Evolutionary conservation across 2,113 vertebrate species (phyloP).

Genomic region (Mobula birostris): DNA sequence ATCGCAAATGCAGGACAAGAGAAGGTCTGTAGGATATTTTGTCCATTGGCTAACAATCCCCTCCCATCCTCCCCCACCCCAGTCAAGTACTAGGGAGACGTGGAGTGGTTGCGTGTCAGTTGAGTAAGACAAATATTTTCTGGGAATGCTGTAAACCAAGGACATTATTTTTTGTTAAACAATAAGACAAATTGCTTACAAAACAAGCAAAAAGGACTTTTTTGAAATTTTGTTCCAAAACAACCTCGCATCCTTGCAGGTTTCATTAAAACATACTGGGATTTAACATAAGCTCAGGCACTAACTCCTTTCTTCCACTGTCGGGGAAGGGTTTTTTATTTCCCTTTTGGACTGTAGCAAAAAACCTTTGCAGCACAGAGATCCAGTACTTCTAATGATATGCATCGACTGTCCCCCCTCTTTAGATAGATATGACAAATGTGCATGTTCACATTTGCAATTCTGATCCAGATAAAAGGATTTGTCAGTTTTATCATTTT

Average conservation of each 20-base stretch:
- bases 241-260: constrained; percentile 35
- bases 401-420: constrained; percentile 27
- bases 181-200: constrained; percentile 62
- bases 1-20: constrained; percentile 25
- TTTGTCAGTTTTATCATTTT: constrained; percentile 36
- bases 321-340: constrained; percentile 43
- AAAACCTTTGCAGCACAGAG: constrained; percentile 41
- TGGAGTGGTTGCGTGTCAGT: constrained; percentile 24
- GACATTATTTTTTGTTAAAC: constrained; percentile 47
- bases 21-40: constrained; percentile 15
- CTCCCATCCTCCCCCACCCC: neutral
- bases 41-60: constrained; percentile 33
- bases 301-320: constrained; percentile 58
- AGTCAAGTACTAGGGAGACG: constrained; percentile 18
- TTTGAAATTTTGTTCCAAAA: constrained; percentile 37
- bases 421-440: constrained; percentile 17
- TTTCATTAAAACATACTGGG: constrained; percentile 43
- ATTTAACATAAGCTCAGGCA: constrained; percentile 71
- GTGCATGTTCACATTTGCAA: constrained; percentile 4
- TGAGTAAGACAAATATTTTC: constrained; percentile 64
- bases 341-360: constrained; percentile 59
- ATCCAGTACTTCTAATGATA: constrained; percentile 37
- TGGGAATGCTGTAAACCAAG: constrained; percentile 61
- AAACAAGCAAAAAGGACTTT: constrained; percentile 51
- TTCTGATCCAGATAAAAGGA: constrained; percentile 31